phyloP scores from a whole-genome alignment of 1,140 invertebrate species.

The Conus ventricosus region DNA sequence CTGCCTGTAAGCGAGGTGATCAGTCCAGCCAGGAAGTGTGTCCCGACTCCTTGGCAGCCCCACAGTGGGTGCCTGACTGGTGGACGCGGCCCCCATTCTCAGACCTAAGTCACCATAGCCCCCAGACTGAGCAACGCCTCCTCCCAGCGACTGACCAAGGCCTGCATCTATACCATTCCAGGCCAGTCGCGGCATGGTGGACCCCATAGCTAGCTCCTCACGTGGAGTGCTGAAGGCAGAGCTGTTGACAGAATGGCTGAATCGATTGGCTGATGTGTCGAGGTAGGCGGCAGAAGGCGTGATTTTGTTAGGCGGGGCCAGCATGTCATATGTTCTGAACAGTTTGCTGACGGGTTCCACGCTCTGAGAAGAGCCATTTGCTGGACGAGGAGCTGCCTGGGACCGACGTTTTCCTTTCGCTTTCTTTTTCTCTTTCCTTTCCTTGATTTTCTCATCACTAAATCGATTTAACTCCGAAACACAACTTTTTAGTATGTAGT shows the following conservation, averaged over 20 bases:
- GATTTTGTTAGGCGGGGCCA: conserved; percentile 66
- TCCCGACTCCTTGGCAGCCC: conserved; percentile 22
- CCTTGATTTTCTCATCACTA: conserved; percentile 60
- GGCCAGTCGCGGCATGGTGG: neutral
- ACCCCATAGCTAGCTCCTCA: conserved; percentile 13
- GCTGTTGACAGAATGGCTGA: conserved; percentile 58
- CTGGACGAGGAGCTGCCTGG: neutral
- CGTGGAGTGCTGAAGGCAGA: conserved; percentile 63
- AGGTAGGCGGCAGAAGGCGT: conserved; percentile 56
- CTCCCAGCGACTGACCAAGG: conserved; percentile 16
- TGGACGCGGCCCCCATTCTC: neutral
- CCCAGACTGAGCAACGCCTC: neutral
- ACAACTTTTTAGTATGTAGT: conserved; percentile 60
- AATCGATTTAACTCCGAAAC: conserved; percentile 64
- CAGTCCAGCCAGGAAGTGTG: conserved; percentile 44
- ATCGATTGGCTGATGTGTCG: conserved; percentile 50
- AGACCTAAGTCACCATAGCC: neutral
- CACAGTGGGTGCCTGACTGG: neutral
- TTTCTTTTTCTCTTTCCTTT: conserved; percentile 62
- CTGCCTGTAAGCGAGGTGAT: conserved; percentile 39
- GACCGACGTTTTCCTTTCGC: conserved; percentile 37
- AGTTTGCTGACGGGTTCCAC: neutral
- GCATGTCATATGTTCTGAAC: conserved; percentile 61
- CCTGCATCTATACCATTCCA: conserved; percentile 6
- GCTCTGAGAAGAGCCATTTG: too few relatives aligned